A percentile compares a stretch with the other conserved stretches of the same genome.
Evolutionary conservation across 2,888 invertebrate species (phyloP).

Genomic region (Drosophila maculinotata): DNA sequence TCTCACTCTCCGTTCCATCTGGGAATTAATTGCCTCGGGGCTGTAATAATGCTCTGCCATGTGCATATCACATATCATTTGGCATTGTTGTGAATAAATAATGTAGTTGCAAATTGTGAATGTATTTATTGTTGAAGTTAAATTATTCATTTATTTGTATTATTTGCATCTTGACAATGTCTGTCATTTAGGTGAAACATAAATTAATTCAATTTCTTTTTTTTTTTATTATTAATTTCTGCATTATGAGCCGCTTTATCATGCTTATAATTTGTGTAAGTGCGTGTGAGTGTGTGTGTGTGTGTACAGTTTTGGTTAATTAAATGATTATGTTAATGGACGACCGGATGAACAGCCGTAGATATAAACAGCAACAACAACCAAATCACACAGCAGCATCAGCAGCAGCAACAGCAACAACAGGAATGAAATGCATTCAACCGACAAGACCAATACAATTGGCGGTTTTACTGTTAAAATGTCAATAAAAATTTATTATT

Average conservation of each 20-base stretch:
- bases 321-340: constrained; percentile 81
- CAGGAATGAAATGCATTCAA: constrained; percentile 63
- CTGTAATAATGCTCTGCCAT: constrained; percentile 29
- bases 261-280: constrained; percentile 43
- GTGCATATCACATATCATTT: constrained; percentile 45
- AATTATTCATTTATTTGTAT: constrained; percentile 73
- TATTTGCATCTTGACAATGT: constrained; percentile 78
- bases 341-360: constrained; percentile 70
- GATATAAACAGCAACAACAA: constrained; percentile 52
- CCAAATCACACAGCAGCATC: constrained; percentile 21
- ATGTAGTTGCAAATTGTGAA: constrained; percentile 48
- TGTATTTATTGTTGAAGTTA: constrained; percentile 53
- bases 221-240: constrained; percentile 30
- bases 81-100: constrained; percentile 52
- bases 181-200: constrained; percentile 76
- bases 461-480: constrained; percentile 77
- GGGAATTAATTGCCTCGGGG: constrained; percentile 36
- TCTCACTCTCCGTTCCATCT: constrained; percentile 12
- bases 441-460: constrained; percentile 73
- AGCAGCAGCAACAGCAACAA: constrained; percentile 9
- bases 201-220: constrained; percentile 69
- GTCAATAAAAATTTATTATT: constrained; percentile 80
- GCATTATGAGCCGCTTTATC: constrained; percentile 55
- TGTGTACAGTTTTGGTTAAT: constrained; percentile 71
- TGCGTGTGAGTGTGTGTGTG: constrained; percentile 24